Percentiles rank a stretch among this genome's conserved stretches.
These are phyloP conservation scores for Aptenodytes patagonicus DNA, from an alignment of 2,113 vertebrate species.

Conservation along the genomic window DNA sequence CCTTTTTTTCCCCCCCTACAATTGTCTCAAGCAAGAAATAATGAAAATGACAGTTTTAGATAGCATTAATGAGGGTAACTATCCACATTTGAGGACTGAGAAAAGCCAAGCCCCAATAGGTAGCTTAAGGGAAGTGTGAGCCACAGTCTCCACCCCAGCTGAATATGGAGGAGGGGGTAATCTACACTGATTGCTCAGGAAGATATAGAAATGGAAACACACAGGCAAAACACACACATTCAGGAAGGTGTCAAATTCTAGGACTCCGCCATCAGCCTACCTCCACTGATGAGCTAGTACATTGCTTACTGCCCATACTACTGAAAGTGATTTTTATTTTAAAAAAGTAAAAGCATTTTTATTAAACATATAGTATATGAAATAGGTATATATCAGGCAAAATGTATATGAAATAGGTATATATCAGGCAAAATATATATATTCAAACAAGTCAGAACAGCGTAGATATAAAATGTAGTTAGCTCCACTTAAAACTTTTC, in stretches of 20 bases:
- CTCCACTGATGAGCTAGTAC: background rate
- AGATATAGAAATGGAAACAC: background rate
- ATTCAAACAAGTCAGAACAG: background rate
- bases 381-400: background rate
- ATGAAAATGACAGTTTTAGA: background rate
- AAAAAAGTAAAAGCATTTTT: background rate
- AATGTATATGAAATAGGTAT: background rate
- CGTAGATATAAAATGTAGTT: background rate
- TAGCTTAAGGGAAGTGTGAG: background rate
- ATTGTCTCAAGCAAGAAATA: background rate
- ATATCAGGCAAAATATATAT: background rate
- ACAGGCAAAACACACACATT: background rate
- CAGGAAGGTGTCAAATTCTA: background rate
- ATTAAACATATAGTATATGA: background rate
- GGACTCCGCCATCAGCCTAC: background rate
- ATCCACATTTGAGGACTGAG: background rate
- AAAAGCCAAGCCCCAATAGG: background rate
- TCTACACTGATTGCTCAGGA: background rate
- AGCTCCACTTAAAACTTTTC: background rate
- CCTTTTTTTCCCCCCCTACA: too few relatives aligned
- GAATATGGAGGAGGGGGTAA: accelerated
- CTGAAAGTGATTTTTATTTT: background rate
- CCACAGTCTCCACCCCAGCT: background rate
- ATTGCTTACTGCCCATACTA: background rate
- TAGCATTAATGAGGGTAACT: background rate